A percentile compares a stretch with the other conserved stretches of the same genome.
Evolutionary conservation across 1,140 invertebrate species (phyloP).

Genomic region (Drosophila ohnishii): DNA sequence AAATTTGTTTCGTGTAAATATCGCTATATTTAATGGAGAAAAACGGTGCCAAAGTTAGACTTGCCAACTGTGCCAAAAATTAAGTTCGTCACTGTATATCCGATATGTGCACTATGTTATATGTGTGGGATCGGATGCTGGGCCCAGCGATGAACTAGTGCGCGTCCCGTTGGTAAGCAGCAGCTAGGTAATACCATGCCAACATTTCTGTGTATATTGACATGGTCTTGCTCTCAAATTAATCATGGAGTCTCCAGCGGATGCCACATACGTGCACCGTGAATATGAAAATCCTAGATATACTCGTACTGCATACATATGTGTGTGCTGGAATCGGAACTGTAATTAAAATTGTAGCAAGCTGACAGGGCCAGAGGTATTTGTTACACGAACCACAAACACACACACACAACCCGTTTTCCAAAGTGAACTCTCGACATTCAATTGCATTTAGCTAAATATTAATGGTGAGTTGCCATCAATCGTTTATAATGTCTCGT

Average conservation of each 20-base stretch:
- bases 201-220: slow-evolving; percentile 28
- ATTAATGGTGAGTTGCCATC: slow-evolving; percentile 7
- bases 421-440: slow-evolving; percentile 1
- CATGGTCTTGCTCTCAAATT: slow-evolving; percentile 27
- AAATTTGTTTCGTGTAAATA: too few relatives aligned
- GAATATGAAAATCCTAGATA: slow-evolving; percentile 1
- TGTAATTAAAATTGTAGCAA: slow-evolving; percentile 34
- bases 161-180: slow-evolving; percentile 5
- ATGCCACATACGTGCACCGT: slow-evolving; percentile 2
- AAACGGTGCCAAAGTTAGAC: too few relatives aligned
- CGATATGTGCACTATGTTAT: background rate
- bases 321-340: background rate
- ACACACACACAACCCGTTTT: background rate
- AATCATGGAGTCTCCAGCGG: slow-evolving; percentile 25
- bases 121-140: background rate
- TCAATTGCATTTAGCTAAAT: slow-evolving; percentile 11
- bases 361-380: slow-evolving; percentile 3
- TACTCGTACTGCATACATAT: background rate
- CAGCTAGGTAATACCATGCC: slow-evolving; percentile 14
- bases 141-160: slow-evolving; percentile 17
- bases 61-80: too few relatives aligned
- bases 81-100: background rate
- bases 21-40: too few relatives aligned
- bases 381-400: slow-evolving; percentile 5
- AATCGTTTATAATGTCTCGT: slow-evolving; percentile 2